phyloP scores from a whole-genome alignment of 2,797 vertebrate species.

The Phyllotis vaccarum region DNA sequence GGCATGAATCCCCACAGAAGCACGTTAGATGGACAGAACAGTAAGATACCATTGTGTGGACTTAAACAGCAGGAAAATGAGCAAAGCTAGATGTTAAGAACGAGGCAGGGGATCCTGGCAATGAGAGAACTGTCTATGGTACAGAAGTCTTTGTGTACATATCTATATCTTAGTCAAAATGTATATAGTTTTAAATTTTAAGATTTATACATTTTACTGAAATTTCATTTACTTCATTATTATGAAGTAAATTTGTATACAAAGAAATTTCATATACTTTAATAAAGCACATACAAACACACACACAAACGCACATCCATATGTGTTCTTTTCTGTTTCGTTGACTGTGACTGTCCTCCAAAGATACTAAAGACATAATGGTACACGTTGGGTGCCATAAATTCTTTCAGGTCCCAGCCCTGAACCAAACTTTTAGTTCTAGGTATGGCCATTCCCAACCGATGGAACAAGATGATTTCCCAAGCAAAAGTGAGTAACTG shows the following conservation, averaged over 20 bases:
- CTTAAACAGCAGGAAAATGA: too few relatives aligned
- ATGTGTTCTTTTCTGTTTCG: not conserved
- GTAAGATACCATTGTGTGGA: not conserved
- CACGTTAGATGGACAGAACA: not conserved
- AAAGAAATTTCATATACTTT: not conserved
- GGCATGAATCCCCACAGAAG: not conserved
- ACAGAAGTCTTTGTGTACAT: not conserved
- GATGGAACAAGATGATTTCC: constrained; percentile 4
- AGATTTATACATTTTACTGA: not conserved
- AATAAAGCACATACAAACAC: not conserved
- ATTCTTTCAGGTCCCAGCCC: not conserved
- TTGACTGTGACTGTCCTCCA: not conserved
- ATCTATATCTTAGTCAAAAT: not conserved
- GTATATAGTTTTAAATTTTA: not conserved
- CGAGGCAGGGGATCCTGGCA: not conserved
- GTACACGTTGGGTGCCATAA: not conserved
- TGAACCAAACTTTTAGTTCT: not conserved
- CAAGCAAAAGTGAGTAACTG: not conserved
- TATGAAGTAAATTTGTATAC: too few relatives aligned
- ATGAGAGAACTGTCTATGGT: not conserved
- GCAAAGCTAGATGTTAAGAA: not conserved
- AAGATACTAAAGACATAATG: not conserved
- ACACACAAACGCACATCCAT: not conserved
- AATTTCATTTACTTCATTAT: not conserved
- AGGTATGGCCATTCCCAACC: not conserved